Base-by-base conservation (phyloP, 2,797 vertebrate genomes). In the Fundulus diaphanus region DNA sequence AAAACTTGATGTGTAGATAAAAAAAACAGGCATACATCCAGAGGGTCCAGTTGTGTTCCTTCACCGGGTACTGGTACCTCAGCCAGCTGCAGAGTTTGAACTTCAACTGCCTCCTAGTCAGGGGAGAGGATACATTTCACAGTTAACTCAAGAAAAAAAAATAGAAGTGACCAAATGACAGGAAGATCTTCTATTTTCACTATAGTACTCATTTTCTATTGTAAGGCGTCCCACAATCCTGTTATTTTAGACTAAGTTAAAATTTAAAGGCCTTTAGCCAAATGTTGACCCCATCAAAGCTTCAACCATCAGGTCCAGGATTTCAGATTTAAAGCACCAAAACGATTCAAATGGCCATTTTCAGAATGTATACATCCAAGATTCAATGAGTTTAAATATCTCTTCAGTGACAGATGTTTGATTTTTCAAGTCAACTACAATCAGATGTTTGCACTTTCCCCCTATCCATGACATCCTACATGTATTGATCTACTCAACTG, bases 81-180 rank as follows among this genome's bases (percentile, higher is more conserved):
- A 2, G 90, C 86, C 82, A 89, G 37, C 49, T 89, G 69, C 0
- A 92, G 75, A 0, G 82, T 81, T 48, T 91, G 80, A 31, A 91
- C 76, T 61, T 92, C 83, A 33, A 86, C 82, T 0, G 44, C 27
- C 70, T 89, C 87, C 92, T 93, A 22, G 1, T 46, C 11, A 76
- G 42, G 68, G n/a, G 22, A 68, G 12, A 6, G 7, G 3, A 31
- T 7, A 5, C 5, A 18, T 31, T 57, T 59, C 1, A 59, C 15
- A 57, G 56, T 31, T 1, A 59, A 59, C 29, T 31, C 24, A 1
- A 27, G 7, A 2, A 42, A 16, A 13, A 35, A 7, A 24, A n/a
- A 27, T n/a, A 31, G 6, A 51, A 9, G 3, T 12, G 3, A 22
- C n/a, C 27, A 68, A 49, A 11, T 20, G 3, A 20, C 5, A 16